Conservation (phyloP, 2,113 vertebrate species). For the Forbesichthys agassizii region DNA sequence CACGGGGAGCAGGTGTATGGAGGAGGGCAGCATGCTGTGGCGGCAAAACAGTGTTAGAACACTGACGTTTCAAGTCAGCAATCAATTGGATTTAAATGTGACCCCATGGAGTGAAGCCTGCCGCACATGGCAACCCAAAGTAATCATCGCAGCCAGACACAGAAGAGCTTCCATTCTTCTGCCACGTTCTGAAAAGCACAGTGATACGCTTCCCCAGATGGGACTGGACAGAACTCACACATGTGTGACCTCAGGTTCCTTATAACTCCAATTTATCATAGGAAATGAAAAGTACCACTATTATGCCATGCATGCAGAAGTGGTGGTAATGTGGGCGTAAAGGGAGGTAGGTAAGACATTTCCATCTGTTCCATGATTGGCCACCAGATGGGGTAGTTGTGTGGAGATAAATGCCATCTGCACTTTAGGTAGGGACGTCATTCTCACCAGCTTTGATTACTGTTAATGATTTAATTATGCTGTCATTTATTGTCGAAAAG, state of each 20-base stretch:
- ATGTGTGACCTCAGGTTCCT: background rate
- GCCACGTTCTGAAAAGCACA: background rate
- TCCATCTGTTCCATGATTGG: constrained; percentile 12
- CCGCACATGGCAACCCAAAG: constrained; percentile 28
- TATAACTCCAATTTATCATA: background rate
- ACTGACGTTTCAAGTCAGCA: constrained; percentile 41
- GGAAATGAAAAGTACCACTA: background rate
- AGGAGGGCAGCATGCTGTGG: constrained; percentile 57
- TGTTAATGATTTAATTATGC: too few species aligned
- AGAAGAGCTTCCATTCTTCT: background rate
- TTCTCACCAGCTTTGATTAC: too few species aligned
- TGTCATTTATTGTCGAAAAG: too few species aligned
- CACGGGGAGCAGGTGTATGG: constrained; percentile 62
- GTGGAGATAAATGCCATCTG: background rate
- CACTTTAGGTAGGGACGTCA: too few species aligned
- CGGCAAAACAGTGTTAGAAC: constrained; percentile 23
- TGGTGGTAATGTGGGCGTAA: too few species aligned
- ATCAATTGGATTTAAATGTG: constrained; percentile 44
- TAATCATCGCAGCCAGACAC: constrained; percentile 8
- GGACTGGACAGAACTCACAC: background rate
- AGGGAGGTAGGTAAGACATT: background rate
- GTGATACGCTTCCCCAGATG: background rate
- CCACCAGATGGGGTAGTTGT: constrained; percentile 57
- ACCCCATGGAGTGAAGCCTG: constrained; percentile 41
- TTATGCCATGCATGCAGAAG: too few species aligned